Evolutionary conservation across 2,797 vertebrate genomes (phyloP).

Genomic region (Diplodus puntazzo): DNA sequence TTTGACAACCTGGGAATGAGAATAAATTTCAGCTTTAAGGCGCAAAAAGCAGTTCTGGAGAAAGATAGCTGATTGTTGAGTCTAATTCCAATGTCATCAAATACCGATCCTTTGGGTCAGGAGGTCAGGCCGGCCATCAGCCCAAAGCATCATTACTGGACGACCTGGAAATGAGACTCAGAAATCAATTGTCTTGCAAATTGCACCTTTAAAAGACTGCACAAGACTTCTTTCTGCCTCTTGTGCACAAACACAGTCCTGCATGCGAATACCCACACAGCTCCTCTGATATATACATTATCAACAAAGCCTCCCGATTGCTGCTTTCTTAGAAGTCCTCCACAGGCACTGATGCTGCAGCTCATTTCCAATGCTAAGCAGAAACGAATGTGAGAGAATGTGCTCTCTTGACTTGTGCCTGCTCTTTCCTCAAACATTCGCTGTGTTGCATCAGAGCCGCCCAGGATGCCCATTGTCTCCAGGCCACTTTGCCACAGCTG

Average conservation of each 20-base stretch:
- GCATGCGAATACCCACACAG: background rate
- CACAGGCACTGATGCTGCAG: conserved; percentile 9
- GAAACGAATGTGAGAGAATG: conserved; percentile 48
- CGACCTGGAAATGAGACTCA: no score
- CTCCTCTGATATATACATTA: conserved; percentile 9
- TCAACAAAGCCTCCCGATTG: conserved; percentile 28
- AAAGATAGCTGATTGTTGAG: no score
- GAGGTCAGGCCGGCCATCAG: no score
- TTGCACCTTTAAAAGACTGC: conserved; percentile 5
- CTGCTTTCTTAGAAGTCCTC: conserved; percentile 21
- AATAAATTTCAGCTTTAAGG: no score
- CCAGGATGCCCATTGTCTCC: conserved; percentile 68
- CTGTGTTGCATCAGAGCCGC: conserved; percentile 50
- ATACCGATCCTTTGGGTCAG: no score
- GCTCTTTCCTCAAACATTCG: conserved; percentile 56
- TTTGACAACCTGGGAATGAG: no score
- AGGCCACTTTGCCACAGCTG: conserved; percentile 55
- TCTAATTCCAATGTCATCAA: no score
- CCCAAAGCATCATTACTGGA: no score
- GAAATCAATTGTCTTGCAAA: no score
- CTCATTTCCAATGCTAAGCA: conserved; percentile 63
- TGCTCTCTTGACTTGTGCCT: conserved; percentile 35
- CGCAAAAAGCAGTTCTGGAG: no score
- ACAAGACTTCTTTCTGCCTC: conserved; percentile 2
- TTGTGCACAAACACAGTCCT: conserved; percentile 4